A percentile compares a stretch with the other conserved stretches of the same genome.
Evolutionary conservation across 2,113 vertebrate species (phyloP).

Genomic region (Cyprinodon tularosa): DNA sequence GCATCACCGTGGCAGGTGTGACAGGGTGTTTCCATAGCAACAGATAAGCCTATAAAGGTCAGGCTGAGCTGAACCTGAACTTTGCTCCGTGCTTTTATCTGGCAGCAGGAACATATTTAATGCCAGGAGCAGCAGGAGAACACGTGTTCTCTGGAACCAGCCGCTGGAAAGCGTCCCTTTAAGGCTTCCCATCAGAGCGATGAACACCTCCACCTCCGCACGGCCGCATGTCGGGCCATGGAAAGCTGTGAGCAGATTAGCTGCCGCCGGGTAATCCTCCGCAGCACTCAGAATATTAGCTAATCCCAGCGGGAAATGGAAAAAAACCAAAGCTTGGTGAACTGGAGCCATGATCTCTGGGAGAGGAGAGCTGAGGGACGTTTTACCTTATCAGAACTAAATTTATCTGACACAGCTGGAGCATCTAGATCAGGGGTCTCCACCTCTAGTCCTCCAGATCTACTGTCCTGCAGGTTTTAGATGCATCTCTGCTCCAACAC

Average conservation of each 20-base stretch:
- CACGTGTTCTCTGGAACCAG: too few relatives aligned
- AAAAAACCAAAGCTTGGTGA: conserved; percentile 16
- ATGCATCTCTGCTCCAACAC: too few relatives aligned
- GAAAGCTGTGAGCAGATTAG: conserved; percentile 52
- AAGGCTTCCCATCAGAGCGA: background rate
- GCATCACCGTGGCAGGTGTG: conserved; percentile 1
- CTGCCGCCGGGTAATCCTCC: conserved; percentile 53
- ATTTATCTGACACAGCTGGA: too few relatives aligned
- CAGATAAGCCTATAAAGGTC: conserved; percentile 18
- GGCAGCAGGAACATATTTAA: background rate
- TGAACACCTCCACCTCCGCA: conserved; percentile 17
- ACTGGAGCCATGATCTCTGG: conserved; percentile 4
- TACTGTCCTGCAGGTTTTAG: too few relatives aligned
- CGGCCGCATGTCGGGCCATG: conserved; percentile 9
- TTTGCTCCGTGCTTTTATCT: background rate
- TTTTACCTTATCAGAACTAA: background rate
- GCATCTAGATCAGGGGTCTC: too few relatives aligned
- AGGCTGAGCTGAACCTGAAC: background rate
- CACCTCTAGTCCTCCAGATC: too few relatives aligned
- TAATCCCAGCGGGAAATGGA: conserved; percentile 46
- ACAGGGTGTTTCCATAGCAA: conserved; percentile 20
- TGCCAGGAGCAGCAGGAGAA: too few relatives aligned
- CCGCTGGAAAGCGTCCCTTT: background rate
- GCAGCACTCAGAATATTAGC: conserved; percentile 61
- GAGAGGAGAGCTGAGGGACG: too few relatives aligned